These are phyloP conservation scores for Melanotaenia parkinsoni DNA, from an alignment of 2,797 vertebrate species.

Conservation along the genomic window DNA sequence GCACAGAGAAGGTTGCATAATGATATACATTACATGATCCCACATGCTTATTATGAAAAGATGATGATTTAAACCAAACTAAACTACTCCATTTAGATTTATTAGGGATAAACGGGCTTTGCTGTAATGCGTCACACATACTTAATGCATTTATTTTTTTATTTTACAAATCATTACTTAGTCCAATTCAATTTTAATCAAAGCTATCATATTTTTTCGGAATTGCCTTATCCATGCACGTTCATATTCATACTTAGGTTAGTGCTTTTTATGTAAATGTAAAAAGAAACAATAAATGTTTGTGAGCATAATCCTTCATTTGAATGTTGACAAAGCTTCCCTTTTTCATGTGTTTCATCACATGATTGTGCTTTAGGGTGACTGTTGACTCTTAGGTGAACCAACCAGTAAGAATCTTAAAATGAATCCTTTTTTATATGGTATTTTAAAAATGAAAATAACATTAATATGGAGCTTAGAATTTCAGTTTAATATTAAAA, in stretches of 20 bases:
- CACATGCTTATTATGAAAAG: not conserved
- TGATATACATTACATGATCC: conserved; percentile 1
- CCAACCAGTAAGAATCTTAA: conserved; percentile 3
- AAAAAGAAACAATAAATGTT: conserved; percentile 13
- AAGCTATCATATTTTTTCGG: not conserved
- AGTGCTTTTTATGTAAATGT: not conserved
- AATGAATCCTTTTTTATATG: conserved; percentile 4
- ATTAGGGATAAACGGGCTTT: not conserved
- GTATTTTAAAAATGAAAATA: not conserved
- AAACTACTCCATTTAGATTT: not conserved
- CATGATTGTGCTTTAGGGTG: conserved; percentile 53
- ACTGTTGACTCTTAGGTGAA: conserved; percentile 34
- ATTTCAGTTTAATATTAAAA: conserved; percentile 1
- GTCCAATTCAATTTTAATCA: not conserved
- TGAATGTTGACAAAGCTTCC: conserved; percentile 59
- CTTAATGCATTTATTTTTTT: not conserved
- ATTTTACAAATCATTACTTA: not conserved
- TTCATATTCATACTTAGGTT: not conserved
- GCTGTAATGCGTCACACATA: conserved; percentile 7
- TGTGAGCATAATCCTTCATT: conserved; percentile 32
- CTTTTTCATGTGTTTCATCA: conserved; percentile 57
- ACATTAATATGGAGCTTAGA: conserved; percentile 6
- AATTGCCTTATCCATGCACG: not conserved
- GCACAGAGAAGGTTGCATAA: conserved; percentile 7
- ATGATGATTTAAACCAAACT: not conserved